phyloP scores from a whole-genome alignment of 92 coral and sea anemone species.

The Paramuricea clavata region DNA sequence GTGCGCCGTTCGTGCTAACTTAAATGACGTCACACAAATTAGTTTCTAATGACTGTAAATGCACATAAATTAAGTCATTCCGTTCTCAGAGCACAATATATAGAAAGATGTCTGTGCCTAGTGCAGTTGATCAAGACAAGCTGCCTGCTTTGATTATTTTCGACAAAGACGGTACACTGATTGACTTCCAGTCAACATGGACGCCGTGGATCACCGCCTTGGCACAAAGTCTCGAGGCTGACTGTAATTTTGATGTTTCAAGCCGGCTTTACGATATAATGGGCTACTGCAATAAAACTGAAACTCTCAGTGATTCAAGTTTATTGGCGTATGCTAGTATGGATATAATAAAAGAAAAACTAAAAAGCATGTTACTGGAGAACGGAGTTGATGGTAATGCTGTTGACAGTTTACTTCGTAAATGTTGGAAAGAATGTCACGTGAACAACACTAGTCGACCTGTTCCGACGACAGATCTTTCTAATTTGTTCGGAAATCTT shows the following conservation, averaged over 20 bases:
- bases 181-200: conserved; percentile 93
- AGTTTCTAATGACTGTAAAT: neutral
- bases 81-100: too few species aligned
- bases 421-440: conserved; percentile 82
- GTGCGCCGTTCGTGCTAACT: conserved; percentile 4
- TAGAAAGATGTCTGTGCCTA: neutral
- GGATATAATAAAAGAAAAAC: conserved; percentile 82
- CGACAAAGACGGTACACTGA: conserved; percentile 97
- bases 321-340: conserved; percentile 93
- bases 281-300: conserved; percentile 86
- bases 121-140: neutral
- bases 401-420: conserved; percentile 75
- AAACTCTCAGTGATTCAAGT: conserved; percentile 78
- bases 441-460: conserved; percentile 77
- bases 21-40: neutral
- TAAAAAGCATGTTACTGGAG: conserved; percentile 79
- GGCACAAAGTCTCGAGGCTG: conserved; percentile 78
- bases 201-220: conserved; percentile 90
- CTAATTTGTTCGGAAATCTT: conserved; percentile 77
- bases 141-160: conserved; percentile 86
- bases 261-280: conserved; percentile 80
- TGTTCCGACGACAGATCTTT: conserved; percentile 83
- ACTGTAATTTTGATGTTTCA: conserved; percentile 77
- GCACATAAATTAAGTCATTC: neutral
- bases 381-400: conserved; percentile 67